Conservation (phyloP, 2,797 vertebrate species). For the Acridotheres tristis region DNA sequence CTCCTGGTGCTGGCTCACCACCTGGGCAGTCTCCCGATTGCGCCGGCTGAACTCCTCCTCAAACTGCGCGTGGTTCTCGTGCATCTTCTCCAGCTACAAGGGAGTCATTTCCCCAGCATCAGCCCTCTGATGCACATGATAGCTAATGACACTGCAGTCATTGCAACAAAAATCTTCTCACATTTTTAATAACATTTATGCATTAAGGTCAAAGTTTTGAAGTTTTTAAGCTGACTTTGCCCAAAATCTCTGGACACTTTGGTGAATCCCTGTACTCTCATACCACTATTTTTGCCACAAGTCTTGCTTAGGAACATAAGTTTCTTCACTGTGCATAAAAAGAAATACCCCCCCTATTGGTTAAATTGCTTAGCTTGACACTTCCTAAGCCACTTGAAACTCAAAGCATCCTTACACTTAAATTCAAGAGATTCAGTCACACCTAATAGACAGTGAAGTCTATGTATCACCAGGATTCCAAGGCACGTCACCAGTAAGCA, state of each 20-base stretch:
- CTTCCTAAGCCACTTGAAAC: neutral
- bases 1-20: slow-evolving; percentile 83
- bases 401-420: neutral
- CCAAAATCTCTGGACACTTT: neutral
- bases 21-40: slow-evolving; percentile 79
- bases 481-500: neutral
- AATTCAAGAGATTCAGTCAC: neutral
- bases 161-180: neutral
- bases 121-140: neutral
- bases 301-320: neutral
- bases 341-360: neutral
- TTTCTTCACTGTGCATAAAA: neutral
- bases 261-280: neutral
- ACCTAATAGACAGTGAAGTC: neutral
- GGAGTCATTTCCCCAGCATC: neutral
- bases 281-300: neutral
- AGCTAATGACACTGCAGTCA: neutral
- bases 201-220: neutral
- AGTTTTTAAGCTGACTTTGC: neutral
- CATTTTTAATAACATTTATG: neutral
- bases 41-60: slow-evolving; percentile 84
- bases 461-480: neutral
- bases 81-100: slow-evolving; percentile 86
- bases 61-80: slow-evolving; percentile 77
- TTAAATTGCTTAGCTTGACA: neutral